Percentiles rank a stretch among this genome's conserved stretches.
Evolutionary conservation across 2,113 vertebrate species (phyloP).

Genomic region (Heterochromis multidens): DNA sequence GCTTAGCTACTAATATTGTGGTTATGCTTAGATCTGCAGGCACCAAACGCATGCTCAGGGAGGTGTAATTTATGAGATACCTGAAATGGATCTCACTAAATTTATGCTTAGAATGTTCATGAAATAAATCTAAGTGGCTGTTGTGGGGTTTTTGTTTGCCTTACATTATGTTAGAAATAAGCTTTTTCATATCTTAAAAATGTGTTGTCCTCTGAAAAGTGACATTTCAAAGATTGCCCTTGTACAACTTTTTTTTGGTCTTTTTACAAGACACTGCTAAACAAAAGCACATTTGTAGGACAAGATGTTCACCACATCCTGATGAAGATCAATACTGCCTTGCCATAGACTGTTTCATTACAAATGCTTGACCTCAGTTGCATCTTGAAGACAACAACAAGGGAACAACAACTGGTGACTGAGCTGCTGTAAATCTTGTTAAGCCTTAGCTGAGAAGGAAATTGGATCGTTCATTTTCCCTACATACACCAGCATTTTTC

Average conservation of each 20-base stretch:
- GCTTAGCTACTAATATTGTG: background rate
- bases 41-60: background rate
- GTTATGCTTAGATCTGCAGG: background rate
- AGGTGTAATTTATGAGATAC: background rate
- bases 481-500: background rate
- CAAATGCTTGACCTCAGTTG: background rate
- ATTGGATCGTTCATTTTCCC: background rate
- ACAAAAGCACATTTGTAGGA: background rate
- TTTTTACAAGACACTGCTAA: background rate
- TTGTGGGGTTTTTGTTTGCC: background rate
- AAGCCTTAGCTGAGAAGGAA: background rate
- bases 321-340: background rate
- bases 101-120: background rate
- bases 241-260: background rate
- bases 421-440: conserved; percentile 8
- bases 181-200: background rate
- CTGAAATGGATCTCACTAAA: background rate
- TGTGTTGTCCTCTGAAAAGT: background rate
- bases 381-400: background rate
- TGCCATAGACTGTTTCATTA: background rate
- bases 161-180: background rate
- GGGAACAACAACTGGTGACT: no score
- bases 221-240: background rate
- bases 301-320: background rate
- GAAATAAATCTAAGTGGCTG: background rate